These are phyloP conservation scores for Thymelicus acteon DNA, from an alignment of 2,888 invertebrate species.

Conservation along the genomic window DNA sequence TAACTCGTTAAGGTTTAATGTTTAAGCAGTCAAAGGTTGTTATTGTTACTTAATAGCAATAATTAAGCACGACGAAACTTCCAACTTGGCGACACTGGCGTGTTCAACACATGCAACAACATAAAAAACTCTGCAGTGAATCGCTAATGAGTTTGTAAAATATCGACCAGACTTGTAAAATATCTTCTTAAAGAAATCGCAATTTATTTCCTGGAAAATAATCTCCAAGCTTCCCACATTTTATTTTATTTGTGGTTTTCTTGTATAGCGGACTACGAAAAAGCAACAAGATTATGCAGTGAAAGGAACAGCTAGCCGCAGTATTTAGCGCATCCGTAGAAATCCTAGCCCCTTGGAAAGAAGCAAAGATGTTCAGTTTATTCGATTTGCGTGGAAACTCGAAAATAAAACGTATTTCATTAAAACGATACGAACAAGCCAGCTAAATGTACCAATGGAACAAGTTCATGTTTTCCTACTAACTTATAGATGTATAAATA, in stretches of 20 bases:
- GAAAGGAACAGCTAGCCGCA: constrained; percentile 10
- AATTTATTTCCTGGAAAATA: constrained; percentile 15
- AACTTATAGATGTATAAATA: too few species aligned
- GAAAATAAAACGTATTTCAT: not conserved
- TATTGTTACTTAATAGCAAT: too few species aligned
- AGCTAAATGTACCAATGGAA: too few species aligned
- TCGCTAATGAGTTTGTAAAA: not conserved
- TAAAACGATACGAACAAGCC: not conserved
- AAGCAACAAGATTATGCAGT: constrained; percentile 33
- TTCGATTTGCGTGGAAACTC: not conserved
- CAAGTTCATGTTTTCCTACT: too few species aligned
- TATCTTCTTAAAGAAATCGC: not conserved
- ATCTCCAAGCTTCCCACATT: constrained; percentile 11
- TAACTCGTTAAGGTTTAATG: too few species aligned
- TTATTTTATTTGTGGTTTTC: constrained; percentile 12
- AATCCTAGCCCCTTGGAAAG: constrained; percentile 10
- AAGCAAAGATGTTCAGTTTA: constrained; percentile 4
- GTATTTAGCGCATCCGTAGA: constrained; percentile 28
- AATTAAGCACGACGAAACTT: too few species aligned
- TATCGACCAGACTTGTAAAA: not conserved
- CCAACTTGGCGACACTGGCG: too few species aligned
- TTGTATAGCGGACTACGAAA: constrained; percentile 22
- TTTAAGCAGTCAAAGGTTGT: too few species aligned
- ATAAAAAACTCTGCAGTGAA: not conserved
- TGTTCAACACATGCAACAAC: too few species aligned